A percentile compares a stretch with the other conserved stretches of the same genome.
These are phyloP conservation scores for Drosophila pseudotakahashii DNA, from an alignment of 2,888 invertebrate species.

Conservation along the genomic window DNA sequence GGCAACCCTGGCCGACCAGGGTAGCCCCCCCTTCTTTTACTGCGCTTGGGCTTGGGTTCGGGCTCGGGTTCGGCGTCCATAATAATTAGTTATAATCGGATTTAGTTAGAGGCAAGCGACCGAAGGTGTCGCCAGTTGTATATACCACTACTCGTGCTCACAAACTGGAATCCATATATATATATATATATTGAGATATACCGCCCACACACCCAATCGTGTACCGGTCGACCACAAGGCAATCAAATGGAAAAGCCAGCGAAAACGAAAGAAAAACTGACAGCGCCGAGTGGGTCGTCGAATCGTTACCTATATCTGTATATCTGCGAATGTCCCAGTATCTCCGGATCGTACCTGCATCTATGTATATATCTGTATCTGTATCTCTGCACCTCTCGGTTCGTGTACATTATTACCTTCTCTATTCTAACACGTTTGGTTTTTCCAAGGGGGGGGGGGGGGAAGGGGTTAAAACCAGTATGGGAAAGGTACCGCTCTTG, in stretches of 20 bases:
- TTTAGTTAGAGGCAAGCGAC: conserved; percentile 59
- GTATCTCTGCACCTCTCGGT: conserved; percentile 17
- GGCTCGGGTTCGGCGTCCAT: conserved; percentile 61
- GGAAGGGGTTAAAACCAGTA: conserved; percentile 56
- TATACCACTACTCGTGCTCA: not conserved
- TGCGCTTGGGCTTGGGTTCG: no score
- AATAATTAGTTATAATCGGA: conserved; percentile 82
- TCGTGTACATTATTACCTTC: conserved; percentile 68
- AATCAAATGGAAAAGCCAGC: conserved; percentile 20
- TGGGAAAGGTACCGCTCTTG: conserved; percentile 48
- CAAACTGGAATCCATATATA: not conserved
- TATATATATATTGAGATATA: not conserved
- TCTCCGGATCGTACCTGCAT: conserved; percentile 11
- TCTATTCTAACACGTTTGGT: conserved; percentile 69
- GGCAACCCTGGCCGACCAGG: conserved; percentile 42
- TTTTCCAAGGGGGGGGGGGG: conserved; percentile 26
- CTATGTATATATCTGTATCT: conserved; percentile 10
- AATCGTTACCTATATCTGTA: not conserved
- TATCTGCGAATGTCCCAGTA: conserved; percentile 1
- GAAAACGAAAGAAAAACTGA: conserved; percentile 10
- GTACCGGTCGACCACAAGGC: conserved; percentile 27
- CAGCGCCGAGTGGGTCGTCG: conserved; percentile 25
- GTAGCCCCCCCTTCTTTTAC: not conserved
- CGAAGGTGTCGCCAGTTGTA: conserved; percentile 48
- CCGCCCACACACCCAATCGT: conserved; percentile 11